phyloP scores from a whole-genome alignment of 2,113 vertebrate genomes.

The Carassius auratus region DNA sequence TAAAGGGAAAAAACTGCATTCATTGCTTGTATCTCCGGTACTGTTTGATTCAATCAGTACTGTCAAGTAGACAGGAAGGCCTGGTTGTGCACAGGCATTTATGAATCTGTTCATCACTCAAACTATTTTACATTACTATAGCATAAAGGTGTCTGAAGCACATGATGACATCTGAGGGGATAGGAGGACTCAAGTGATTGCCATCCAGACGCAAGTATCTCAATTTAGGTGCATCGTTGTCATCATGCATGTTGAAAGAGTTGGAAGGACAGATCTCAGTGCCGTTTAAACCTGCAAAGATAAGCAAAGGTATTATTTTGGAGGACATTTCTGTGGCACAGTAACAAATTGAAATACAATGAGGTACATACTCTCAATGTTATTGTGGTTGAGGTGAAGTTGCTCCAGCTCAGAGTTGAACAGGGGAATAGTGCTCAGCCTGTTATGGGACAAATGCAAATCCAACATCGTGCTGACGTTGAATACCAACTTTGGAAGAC shows the following conservation, averaged over 20 bases:
- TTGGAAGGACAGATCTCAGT: constrained; percentile 86
- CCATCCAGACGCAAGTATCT: constrained; percentile 94
- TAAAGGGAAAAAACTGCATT: constrained; percentile 4
- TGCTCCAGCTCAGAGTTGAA: constrained; percentile 90
- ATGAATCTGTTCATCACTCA: constrained; percentile 24
- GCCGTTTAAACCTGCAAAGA: constrained; percentile 86
- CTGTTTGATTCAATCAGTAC: constrained; percentile 52
- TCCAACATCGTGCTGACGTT: constrained; percentile 92
- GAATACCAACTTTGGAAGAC: constrained; percentile 88
- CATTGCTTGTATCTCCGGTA: constrained; percentile 8
- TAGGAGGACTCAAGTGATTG: constrained; percentile 88
- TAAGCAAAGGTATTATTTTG: constrained; percentile 5
- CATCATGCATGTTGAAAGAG: constrained; percentile 68
- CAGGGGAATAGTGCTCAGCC: constrained; percentile 82
- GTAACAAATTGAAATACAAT: background rate
- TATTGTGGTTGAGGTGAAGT: constrained; percentile 94
- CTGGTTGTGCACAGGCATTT: constrained; percentile 36
- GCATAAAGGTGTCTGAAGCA: constrained; percentile 94
- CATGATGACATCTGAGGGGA: constrained; percentile 93
- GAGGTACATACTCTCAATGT: constrained; percentile 82
- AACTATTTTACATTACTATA: constrained; percentile 81
- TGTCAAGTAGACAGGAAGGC: constrained; percentile 52
- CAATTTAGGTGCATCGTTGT: constrained; percentile 77
- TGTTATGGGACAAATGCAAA: constrained; percentile 93
- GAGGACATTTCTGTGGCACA: background rate